Evolutionary conservation across 2,113 vertebrate species (phyloP).

Genomic region (Erpornis zantholeuca): DNA sequence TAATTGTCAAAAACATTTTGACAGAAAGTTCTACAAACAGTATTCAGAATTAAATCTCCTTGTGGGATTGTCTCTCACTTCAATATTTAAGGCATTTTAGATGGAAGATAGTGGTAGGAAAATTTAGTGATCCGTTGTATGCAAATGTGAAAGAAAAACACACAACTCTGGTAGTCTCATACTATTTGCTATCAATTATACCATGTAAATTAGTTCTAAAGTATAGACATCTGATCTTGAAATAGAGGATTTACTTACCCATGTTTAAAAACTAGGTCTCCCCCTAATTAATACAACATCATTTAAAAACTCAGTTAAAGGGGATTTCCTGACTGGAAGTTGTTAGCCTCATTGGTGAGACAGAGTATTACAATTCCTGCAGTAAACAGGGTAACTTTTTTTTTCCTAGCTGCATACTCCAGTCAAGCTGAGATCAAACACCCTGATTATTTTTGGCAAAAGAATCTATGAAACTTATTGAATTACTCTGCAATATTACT

Average conservation of each 20-base stretch:
- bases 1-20: not conserved
- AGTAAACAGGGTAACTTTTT: not conserved
- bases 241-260: not conserved
- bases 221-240: not conserved
- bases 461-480: not conserved
- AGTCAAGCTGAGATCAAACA: not conserved
- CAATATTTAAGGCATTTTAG: not conserved
- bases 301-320: not conserved
- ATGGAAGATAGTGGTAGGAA: not conserved
- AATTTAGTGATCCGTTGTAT: not conserved
- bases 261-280: not conserved
- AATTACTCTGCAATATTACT: not conserved
- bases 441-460: not conserved
- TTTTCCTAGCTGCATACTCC: not conserved
- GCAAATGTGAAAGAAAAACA: not conserved
- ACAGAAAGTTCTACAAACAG: not conserved
- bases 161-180: not conserved
- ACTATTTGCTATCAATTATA: not conserved
- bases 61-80: not conserved
- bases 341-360: not conserved
- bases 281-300: not conserved
- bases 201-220: not conserved
- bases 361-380: not conserved
- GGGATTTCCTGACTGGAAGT: not conserved
- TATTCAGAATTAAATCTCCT: accelerated